Evolutionary conservation across 2,113 vertebrate species (phyloP), one percentile per base, ranked within the genome.

Genomic region (Porphyrio hochstetteri): DNA sequence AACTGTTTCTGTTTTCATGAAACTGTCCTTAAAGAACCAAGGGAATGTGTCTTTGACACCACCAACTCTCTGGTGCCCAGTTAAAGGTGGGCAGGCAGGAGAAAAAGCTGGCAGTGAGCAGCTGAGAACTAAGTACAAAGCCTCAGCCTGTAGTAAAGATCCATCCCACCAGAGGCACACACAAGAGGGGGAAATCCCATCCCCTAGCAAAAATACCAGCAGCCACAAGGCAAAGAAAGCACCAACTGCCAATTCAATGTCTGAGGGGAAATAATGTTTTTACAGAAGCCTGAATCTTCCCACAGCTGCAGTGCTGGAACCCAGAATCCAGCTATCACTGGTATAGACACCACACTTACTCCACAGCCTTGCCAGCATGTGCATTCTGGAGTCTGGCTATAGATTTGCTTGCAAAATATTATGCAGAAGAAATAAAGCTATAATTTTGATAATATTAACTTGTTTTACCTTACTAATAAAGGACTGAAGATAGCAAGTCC

Each of bases 121-220:
- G 86, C 71, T 28, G 24, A n/a, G 8, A 13, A 4, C 50, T 16
- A 29, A 16, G 18, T 15, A 27, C 48, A 65, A 53, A 46, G 36
- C 19, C 31, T 4, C 0, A 13, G 14, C 0, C 0, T 3, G 28
- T 5, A 38, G 24, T 5, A 33, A 59, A 56, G 27, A 77, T 27
- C 67, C 63, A 8, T 8, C 46, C 64, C 64, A 46, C 52, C 28
- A 5, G 40, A 7, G 29, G 17, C 3, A 3, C 31, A 18, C 17
- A 11, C 29, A 71, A 6, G 7, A n/a, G 21, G 24, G 27, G 16
- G 40, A 64, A 79, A 86, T 29, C 27, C 60, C 68, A 86, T 53
- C 16, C 48, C 24, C 16, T 8, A 16, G 52, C 35, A 70, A 81
- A 88, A 86, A 18, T 6, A 33, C 17, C 7, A 21, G 16, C 0